phyloP scores from a whole-genome alignment of 2,797 vertebrate species.

The Cheirogaleus major region DNA sequence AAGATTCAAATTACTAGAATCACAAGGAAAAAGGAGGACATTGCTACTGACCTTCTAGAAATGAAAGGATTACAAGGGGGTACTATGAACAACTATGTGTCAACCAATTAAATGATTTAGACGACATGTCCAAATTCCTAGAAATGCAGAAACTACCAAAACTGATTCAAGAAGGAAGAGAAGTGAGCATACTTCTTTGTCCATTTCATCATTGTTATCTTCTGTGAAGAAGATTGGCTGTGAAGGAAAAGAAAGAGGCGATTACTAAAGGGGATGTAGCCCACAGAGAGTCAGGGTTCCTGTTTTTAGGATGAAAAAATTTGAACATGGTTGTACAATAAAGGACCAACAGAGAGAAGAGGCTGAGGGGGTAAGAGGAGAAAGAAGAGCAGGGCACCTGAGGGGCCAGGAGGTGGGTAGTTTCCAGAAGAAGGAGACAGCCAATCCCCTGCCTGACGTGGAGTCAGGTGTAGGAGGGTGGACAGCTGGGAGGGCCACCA shows the following conservation, averaged over 20 bases:
- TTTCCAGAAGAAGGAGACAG: not conserved
- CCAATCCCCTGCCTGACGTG: not conserved
- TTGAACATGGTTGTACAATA: not conserved
- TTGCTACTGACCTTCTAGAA: not conserved
- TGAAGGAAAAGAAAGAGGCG: not conserved
- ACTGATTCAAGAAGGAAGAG: not conserved
- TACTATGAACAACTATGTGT: not conserved
- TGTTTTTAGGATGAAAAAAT: not conserved
- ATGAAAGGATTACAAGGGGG: not conserved
- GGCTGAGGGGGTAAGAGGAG: not conserved
- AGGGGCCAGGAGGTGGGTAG: not conserved
- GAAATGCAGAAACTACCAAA: not conserved
- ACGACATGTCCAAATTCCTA: not conserved
- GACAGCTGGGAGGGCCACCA: not conserved
- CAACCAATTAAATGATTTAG: not conserved
- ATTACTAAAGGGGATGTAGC: not conserved
- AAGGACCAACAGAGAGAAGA: not conserved
- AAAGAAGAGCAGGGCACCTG: not conserved
- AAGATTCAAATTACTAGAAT: not conserved
- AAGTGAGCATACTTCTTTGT: not conserved
- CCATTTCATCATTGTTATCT: not conserved
- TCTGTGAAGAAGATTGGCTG: not conserved
- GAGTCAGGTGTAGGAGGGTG: too few species aligned
- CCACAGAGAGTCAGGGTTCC: not conserved
- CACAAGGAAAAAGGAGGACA: not conserved